Conservation (phyloP, 2,888 invertebrate genomes). For the Rhamphomyia laevipes region DNA sequence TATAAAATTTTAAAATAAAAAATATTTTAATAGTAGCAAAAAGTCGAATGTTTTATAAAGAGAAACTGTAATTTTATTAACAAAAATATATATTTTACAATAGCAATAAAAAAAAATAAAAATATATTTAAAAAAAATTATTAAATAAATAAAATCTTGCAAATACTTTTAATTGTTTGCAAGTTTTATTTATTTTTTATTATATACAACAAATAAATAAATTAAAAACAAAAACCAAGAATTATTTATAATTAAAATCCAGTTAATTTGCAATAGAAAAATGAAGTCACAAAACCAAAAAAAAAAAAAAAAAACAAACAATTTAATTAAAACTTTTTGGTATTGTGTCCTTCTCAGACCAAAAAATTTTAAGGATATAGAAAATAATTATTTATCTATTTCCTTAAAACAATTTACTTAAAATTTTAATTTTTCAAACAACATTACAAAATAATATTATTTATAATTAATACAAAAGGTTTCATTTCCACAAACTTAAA, state of each 20-base stretch:
- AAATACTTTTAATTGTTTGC: conserved; percentile 27
- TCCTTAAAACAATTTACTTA: neutral
- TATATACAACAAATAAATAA: conserved; percentile 17
- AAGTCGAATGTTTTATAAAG: conserved; percentile 14
- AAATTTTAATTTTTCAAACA: neutral
- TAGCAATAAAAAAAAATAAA: conserved; percentile 21
- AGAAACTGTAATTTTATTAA: neutral
- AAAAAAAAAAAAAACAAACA: neutral
- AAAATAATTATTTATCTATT: neutral
- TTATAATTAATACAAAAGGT: neutral
- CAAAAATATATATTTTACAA: conserved; percentile 24
- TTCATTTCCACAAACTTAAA: neutral
- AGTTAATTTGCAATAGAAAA: conserved; percentile 28
- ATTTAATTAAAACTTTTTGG: too few relatives aligned
- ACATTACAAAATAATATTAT: neutral
- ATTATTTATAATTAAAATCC: conserved; percentile 15
- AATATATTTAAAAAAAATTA: conserved; percentile 17
- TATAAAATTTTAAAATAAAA: conserved; percentile 5
- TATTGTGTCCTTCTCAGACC: too few relatives aligned
- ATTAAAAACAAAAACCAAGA: conserved; percentile 4
- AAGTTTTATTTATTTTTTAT: conserved; percentile 15
- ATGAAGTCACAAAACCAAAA: too few relatives aligned
- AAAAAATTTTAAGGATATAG: neutral
- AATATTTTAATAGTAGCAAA: conserved; percentile 11
- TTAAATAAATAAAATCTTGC: conserved; percentile 18